Conservation (phyloP, 2,113 vertebrate species). For the Peromyscus californicus region DNA sequence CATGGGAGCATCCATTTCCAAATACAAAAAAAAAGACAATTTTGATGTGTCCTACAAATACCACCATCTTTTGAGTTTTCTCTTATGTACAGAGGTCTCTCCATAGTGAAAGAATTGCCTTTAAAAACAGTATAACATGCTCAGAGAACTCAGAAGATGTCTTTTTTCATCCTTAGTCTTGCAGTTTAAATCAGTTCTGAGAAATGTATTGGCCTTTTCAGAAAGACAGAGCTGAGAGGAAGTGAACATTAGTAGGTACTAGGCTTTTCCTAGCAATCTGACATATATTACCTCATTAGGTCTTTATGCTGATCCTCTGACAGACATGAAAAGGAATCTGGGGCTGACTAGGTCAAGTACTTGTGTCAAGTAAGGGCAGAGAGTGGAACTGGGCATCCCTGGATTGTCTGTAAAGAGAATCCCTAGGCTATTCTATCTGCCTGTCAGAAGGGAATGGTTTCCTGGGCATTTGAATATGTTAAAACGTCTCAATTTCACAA, state of each 20-base stretch:
- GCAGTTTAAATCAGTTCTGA: not conserved
- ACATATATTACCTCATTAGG: not conserved
- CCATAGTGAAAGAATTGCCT: not conserved
- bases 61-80: not conserved
- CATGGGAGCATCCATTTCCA: rapidly evolving
- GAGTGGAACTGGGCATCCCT: too few species aligned
- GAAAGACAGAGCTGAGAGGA: not conserved
- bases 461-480: not conserved
- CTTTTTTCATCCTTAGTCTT: not conserved
- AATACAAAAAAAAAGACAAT: not conserved
- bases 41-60: not conserved
- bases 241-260: rapidly evolving
- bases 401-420: not conserved
- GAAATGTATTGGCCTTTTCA: not conserved
- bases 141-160: not conserved
- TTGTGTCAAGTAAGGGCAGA: not conserved
- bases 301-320: not conserved
- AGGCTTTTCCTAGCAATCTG: not conserved
- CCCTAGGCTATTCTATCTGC: not conserved
- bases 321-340: not conserved
- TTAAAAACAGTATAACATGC: not conserved
- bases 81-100: not conserved
- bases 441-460: not conserved
- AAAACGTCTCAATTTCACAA: not conserved
- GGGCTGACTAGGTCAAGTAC: not conserved